Evolutionary conservation across 2,888 invertebrate species (phyloP).

Genomic region (Myathropa florea): DNA sequence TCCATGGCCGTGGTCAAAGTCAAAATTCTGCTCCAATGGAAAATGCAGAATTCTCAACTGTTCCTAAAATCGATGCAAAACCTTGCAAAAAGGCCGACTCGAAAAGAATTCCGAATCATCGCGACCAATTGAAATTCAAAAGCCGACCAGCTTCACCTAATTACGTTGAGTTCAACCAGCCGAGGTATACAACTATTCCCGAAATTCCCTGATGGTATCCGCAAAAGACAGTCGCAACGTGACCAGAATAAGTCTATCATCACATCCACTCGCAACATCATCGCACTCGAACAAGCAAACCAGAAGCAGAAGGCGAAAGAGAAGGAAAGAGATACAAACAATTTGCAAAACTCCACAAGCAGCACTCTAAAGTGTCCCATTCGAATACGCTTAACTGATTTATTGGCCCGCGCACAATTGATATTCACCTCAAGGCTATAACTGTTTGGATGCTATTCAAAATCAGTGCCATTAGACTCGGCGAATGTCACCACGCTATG

Average conservation of each 20-base stretch:
- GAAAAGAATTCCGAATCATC: background rate
- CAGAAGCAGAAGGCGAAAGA: background rate
- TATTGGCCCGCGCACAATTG: constrained; percentile 25
- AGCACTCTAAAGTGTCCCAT: constrained; percentile 9
- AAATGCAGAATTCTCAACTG: too few species aligned
- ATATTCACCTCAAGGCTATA: constrained; percentile 45
- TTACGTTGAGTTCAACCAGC: constrained; percentile 22
- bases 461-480: constrained; percentile 19
- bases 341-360: constrained; percentile 20
- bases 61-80: too few species aligned
- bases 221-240: constrained; percentile 35
- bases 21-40: too few species aligned
- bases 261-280: background rate
- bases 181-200: constrained; percentile 52
- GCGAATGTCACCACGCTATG: constrained; percentile 26
- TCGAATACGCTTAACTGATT: constrained; percentile 27
- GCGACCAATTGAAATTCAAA: background rate
- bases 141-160: constrained; percentile 18
- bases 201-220: constrained; percentile 45
- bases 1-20: too few species aligned
- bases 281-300: background rate
- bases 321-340: background rate
- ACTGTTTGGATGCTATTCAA: constrained; percentile 51
- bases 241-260: constrained; percentile 19
- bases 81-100: too few species aligned